A percentile compares a stretch with the other conserved stretches of the same genome.
Conservation (phyloP, 1,140 invertebrate genomes). For the Drosophila ananassae region DNA sequence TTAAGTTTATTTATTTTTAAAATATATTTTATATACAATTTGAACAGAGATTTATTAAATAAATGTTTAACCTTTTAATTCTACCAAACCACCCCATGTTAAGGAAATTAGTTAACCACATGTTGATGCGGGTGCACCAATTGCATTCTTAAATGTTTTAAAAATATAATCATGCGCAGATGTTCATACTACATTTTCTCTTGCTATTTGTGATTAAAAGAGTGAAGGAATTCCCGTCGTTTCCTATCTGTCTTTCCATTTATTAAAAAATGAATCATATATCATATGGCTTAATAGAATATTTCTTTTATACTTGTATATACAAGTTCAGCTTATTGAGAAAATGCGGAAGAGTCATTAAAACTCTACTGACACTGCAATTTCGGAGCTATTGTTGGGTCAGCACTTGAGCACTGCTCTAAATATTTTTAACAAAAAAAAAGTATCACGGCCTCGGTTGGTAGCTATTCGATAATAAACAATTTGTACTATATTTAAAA, state of each 20-base stretch:
- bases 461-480: neutral
- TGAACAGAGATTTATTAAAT: too few relatives aligned
- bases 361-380: slow-evolving; percentile 31
- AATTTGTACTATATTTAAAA: neutral
- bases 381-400: slow-evolving; percentile 34
- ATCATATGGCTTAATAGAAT: too few relatives aligned
- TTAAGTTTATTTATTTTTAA: too few relatives aligned
- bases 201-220: neutral
- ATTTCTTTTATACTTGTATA: too few relatives aligned
- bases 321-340: slow-evolving; percentile 43
- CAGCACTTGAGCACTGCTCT: slow-evolving; percentile 35
- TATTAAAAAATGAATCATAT: neutral
- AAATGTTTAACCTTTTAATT: neutral
- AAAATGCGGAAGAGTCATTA: slow-evolving; percentile 42
- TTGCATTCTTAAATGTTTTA: neutral
- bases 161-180: neutral
- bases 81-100: neutral
- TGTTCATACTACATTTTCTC: neutral
- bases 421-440: slow-evolving; percentile 27
- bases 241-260: too few relatives aligned
- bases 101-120: slow-evolving; percentile 13
- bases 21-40: too few relatives aligned
- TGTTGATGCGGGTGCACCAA: slow-evolving; percentile 21
- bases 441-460: neutral
- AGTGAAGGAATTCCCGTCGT: neutral